phyloP scores from a whole-genome alignment of 1,140 invertebrate species.

The Dolichoris vasculosae region DNA sequence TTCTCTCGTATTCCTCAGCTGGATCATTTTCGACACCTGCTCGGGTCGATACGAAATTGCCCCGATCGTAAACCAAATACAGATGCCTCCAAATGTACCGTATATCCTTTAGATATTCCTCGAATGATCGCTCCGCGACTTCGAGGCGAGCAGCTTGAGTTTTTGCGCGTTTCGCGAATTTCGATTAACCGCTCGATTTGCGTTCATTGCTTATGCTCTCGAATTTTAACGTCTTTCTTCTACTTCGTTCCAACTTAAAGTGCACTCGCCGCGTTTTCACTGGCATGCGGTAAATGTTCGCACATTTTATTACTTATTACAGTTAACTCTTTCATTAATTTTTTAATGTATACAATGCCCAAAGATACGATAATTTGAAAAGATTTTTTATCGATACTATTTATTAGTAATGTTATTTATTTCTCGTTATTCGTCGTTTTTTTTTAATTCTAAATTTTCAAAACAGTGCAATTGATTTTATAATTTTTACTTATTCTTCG shows the following conservation, averaged over 20 bases:
- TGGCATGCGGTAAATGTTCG: background rate
- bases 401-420: no score
- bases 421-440: no score
- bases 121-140: background rate
- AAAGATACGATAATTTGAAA: background rate
- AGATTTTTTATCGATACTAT: background rate
- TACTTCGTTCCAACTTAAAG: background rate
- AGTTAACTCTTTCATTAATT: slow-evolving; percentile 15
- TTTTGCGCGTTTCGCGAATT: slow-evolving; percentile 26
- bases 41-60: slow-evolving; percentile 32
- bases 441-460: no score
- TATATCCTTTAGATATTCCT: background rate
- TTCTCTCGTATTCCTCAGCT: slow-evolving; percentile 42
- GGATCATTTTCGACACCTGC: slow-evolving; percentile 57
- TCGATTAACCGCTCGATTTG: slow-evolving; percentile 36
- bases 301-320: background rate
- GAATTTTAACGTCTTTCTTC: slow-evolving; percentile 29
- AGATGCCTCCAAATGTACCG: background rate
- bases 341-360: background rate
- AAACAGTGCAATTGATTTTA: no score
- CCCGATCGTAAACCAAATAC: slow-evolving; percentile 30
- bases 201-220: slow-evolving; percentile 6
- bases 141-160: background rate
- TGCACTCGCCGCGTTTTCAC: background rate
- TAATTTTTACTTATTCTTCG: no score